Conservation (phyloP, 23 tunicate genomes). For the Clavelina lepadiformis region DNA sequence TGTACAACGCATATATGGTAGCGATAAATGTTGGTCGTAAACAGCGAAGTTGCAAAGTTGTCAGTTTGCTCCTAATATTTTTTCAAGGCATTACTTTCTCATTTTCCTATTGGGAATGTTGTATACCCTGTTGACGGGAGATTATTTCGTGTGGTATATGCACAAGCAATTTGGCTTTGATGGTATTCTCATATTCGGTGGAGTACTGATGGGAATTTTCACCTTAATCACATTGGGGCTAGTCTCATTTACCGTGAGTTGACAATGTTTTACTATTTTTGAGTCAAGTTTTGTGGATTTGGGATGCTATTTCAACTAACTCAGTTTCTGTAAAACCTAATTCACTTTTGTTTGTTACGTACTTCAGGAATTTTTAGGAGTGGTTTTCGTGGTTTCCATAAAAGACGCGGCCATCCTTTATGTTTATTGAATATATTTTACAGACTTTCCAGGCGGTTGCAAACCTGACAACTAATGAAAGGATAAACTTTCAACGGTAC, state of each 20-base stretch:
- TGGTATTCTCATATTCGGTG: constrained; percentile 61
- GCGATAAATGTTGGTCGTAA: no score
- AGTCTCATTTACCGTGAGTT: constrained; percentile 57
- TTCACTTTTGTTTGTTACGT: background rate
- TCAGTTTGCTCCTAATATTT: background rate
- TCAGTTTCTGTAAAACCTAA: background rate
- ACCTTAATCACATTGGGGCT: constrained; percentile 43
- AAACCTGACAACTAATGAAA: constrained; percentile 91
- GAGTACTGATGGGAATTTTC: constrained; percentile 50
- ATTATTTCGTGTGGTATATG: constrained; percentile 63
- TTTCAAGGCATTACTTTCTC: constrained; percentile 73
- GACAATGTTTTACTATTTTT: background rate
- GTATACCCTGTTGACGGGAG: constrained; percentile 58
- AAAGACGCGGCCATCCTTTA: no score
- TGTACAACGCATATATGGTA: no score
- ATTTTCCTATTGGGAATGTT: constrained; percentile 61
- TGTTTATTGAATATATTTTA: background rate
- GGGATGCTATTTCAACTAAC: background rate
- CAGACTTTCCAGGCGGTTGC: constrained; percentile 61
- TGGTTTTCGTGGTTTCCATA: no score
- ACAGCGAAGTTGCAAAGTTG: no score
- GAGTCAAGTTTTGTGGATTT: background rate
- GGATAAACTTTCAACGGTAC: constrained; percentile 61
- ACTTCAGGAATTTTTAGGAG: no score
- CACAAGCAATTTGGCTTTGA: constrained; percentile 35